A percentile compares a stretch with the other conserved stretches of the same genome.
These are phyloP conservation scores for Serinus canaria DNA, from an alignment of 2,113 vertebrate genomes.

Conservation along the genomic window DNA sequence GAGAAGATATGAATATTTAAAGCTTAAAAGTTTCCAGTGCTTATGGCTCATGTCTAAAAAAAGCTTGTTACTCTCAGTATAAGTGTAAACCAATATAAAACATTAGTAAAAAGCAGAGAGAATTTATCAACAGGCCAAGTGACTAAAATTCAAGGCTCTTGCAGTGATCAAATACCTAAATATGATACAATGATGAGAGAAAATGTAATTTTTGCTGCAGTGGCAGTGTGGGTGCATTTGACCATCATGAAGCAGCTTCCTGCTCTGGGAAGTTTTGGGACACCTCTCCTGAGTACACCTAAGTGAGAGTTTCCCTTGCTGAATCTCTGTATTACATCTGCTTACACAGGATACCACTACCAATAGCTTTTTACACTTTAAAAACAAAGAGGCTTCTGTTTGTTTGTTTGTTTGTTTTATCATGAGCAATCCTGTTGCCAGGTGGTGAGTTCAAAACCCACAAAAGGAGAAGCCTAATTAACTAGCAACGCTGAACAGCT, in stretches of 20 bases:
- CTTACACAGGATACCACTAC: background rate
- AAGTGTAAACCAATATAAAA: background rate
- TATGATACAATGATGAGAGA: background rate
- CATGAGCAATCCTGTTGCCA: background rate
- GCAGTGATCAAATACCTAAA: constrained; percentile 14
- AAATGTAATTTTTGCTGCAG: constrained; percentile 1
- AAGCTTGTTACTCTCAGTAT: background rate
- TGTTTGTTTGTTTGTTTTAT: background rate
- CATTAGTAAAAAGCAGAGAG: background rate
- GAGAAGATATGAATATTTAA: background rate
- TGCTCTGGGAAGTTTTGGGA: background rate
- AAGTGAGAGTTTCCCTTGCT: background rate
- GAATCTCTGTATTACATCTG: background rate
- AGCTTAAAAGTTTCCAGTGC: background rate
- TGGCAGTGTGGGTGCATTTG: background rate
- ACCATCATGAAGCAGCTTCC: background rate
- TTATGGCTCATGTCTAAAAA: background rate
- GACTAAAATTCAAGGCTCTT: background rate
- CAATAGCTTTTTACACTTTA: background rate
- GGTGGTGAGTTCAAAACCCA: background rate
- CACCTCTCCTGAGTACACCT: rapidly evolving
- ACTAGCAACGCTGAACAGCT: rapidly evolving
- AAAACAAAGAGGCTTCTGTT: background rate
- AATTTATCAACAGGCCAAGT: background rate
- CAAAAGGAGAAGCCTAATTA: background rate